phyloP scores from a whole-genome alignment of 2,888 invertebrate species.

The Taenaris catops region DNA sequence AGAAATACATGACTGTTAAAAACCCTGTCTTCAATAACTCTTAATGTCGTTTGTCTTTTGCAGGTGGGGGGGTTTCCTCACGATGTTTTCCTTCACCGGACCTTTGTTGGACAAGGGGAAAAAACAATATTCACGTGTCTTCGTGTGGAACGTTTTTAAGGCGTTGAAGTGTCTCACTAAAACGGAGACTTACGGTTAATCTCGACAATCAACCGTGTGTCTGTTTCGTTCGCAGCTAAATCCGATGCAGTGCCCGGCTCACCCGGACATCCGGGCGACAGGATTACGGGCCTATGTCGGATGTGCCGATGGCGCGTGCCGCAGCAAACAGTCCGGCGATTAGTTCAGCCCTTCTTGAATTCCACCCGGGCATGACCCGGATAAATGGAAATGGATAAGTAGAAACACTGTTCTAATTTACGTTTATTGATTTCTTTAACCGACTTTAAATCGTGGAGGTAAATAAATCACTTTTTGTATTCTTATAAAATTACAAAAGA shows the following conservation, averaged over 20 bases:
- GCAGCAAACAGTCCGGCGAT: conserved; percentile 58
- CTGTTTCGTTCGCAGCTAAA: conserved; percentile 65
- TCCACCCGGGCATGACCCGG: conserved; percentile 36
- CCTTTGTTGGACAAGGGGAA: too few species aligned
- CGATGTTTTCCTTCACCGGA: too few species aligned
- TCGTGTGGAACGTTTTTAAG: too few species aligned
- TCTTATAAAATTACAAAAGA: too few species aligned
- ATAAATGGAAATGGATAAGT: conserved; percentile 49
- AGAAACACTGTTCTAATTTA: conserved; percentile 31
- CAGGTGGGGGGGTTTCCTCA: too few species aligned
- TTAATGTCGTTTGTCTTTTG: too few species aligned
- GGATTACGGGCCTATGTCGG: conserved; percentile 54
- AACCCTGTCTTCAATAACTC: too few species aligned
- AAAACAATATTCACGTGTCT: too few species aligned
- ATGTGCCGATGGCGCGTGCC: conserved; percentile 58
- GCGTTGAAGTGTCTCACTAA: too few species aligned
- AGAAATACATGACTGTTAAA: too few species aligned
- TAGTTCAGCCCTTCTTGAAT: conserved; percentile 59
- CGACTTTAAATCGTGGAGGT: too few species aligned
- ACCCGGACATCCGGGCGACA: conserved; percentile 40
- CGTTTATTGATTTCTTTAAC: conserved; percentile 2
- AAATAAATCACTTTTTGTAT: too few species aligned
- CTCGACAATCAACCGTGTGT: conserved; percentile 60
- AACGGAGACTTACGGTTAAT: conserved; percentile 50
- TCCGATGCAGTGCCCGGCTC: conserved; percentile 31